Base-by-base conservation (phyloP, 2,113 vertebrate genomes). In the Gasterosteus aculeatus region DNA sequence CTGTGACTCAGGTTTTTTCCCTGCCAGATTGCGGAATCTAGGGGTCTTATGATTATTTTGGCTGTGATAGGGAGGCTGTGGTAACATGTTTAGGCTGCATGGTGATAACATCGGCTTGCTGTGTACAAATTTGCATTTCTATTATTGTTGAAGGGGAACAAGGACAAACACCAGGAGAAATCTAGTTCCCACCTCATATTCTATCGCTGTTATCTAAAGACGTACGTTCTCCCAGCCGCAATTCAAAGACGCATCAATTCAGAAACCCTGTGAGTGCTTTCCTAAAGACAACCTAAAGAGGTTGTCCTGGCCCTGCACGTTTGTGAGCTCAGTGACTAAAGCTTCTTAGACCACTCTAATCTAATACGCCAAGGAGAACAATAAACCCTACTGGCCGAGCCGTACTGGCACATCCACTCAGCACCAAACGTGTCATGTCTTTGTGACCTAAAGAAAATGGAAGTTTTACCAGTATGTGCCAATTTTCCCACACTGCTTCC, bases 301-400 rank as follows among this genome's bases (percentile, higher is more conserved):
- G 63, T 16, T 0, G 26, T 38, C n/a, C 33, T 5, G 63, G 38
- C 57, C 56, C 75, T 29, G 47, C 39, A 7, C 81, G 60, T 79
- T 73, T 73, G 10, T 62, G 19, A 44, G 53, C 35, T 83, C 26
- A 49, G 15, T 63, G 38, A 54, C 11, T 68, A 65, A 87, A 77
- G 64, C 69, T 47, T 69, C 65, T 77, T 79, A 70, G 68, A 60
- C 10, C 14, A 44, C 54, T 31, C 60, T 38, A 54, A 67, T 65
- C 42, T 75, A 47, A 78, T 44, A 11, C 2, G 14, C 16, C 15
- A 12, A 49, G 58, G 26, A 81, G 49, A 56, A 16, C 56, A 63
- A n/a, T 26, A 47, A 33, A 56, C 67, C 53, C 46, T 42, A 2
- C 29, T 38, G 41, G 3, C 58, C 60, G 3, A n/a, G 29, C 19